Conservation (phyloP, 2,113 vertebrate genomes). For the Aphelocoma coerulescens region DNA sequence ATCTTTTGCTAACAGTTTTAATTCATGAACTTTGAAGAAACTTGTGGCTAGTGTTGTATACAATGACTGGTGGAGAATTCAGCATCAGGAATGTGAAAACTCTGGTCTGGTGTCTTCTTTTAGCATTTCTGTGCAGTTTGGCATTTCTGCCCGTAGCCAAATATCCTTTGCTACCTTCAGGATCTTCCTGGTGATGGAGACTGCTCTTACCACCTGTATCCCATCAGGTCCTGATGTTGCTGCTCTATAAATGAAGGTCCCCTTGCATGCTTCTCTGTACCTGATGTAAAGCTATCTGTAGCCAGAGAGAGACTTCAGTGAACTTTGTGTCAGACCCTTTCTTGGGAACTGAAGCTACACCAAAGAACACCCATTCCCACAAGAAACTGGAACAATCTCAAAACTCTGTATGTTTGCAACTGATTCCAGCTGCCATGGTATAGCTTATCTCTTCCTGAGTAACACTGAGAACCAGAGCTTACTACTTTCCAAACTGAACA, state of each 20-base stretch:
- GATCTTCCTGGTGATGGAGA: not conserved
- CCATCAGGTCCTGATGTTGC: not conserved
- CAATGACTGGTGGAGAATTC: not conserved
- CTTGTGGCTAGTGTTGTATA: not conserved
- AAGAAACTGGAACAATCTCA: not conserved
- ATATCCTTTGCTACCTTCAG: not conserved
- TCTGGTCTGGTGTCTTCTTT: not conserved
- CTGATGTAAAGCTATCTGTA: not conserved
- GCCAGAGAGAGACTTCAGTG: not conserved
- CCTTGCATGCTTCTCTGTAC: not conserved
- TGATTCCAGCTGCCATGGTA: not conserved
- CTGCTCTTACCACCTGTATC: not conserved
- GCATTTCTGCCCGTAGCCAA: not conserved
- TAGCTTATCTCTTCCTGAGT: not conserved
- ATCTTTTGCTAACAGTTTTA: not conserved
- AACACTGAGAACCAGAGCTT: not conserved
- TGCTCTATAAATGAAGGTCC: not conserved
- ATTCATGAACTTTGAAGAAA: not conserved
- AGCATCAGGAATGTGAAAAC: not conserved
- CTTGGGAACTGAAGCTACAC: not conserved
- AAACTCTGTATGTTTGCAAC: accelerated
- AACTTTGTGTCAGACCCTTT: not conserved
- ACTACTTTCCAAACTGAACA: not conserved
- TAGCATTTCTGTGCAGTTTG: not conserved
- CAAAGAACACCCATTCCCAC: not conserved